Percentiles rank a stretch among this genome's conserved stretches.
These are phyloP conservation scores for Stratiomys singularior DNA, from an alignment of 2,888 invertebrate species.

Conservation along the genomic window DNA sequence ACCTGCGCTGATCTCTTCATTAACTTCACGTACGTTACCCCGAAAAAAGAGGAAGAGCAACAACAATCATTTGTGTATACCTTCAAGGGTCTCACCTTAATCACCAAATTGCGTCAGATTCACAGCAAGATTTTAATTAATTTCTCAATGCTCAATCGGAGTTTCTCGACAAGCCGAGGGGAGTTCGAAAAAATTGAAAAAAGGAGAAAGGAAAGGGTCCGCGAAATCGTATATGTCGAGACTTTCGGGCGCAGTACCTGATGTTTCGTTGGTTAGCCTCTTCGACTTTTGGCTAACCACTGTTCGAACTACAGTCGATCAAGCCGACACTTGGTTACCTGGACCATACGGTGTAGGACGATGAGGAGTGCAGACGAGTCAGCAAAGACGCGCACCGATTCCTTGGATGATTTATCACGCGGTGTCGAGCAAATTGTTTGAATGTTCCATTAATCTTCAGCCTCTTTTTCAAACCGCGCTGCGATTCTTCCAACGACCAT, in stretches of 20 bases:
- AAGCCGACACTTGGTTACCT: background rate
- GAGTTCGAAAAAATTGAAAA: too few species aligned
- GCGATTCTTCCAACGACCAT: conserved; percentile 29
- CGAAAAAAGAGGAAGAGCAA: too few species aligned
- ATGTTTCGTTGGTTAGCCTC: background rate
- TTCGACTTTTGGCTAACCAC: background rate
- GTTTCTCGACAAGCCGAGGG: background rate
- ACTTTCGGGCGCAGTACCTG: background rate
- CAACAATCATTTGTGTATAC: conserved; percentile 30
- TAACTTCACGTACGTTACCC: background rate
- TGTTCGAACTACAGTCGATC: background rate
- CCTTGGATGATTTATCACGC: conserved; percentile 55
- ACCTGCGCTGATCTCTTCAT: conserved; percentile 45
- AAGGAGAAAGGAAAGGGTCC: background rate
- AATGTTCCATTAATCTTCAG: conserved; percentile 52
- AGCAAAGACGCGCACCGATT: conserved; percentile 53
- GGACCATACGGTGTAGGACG: background rate
- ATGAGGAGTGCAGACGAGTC: background rate
- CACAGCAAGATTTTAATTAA: conserved; percentile 47
- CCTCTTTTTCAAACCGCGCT: conserved; percentile 41
- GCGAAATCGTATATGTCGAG: background rate
- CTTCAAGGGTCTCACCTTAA: conserved; percentile 34
- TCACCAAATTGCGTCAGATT: conserved; percentile 45
- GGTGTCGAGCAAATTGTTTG: conserved; percentile 55
- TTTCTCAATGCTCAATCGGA: conserved; percentile 23